Base-by-base conservation (phyloP, 1,140 invertebrate genomes). In the Penaeus vannamei region DNA sequence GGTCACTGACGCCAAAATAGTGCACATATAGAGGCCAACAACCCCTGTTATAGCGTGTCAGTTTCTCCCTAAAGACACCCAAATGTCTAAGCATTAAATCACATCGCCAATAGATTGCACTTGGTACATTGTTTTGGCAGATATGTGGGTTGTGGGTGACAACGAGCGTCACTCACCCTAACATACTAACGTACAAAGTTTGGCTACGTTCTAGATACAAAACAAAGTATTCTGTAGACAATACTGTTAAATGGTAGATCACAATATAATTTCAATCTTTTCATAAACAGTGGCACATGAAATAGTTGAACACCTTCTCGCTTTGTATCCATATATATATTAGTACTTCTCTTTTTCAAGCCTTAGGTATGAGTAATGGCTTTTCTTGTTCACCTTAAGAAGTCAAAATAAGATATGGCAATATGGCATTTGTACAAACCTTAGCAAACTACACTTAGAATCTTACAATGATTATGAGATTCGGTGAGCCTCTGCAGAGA, bases 181-280 rank as follows among this genome's bases (percentile, higher is more conserved):
- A 89, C 87, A 89, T 89, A 87, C 86, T 80, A 89, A 89, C 81
- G 87, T 89, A 89, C 87, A 89, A 89, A 89, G 87, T 89, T 89
- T 89, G 82, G 87, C 87, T 89, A 89, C 82, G 76, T 62, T 64
- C 87, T 84, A 89, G 87, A 89, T 89, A 89, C 87, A 89, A 89
- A 89, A 89, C 87, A 89, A 89, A 84, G 82, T 89, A 89, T 89
- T 89, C 87, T 46, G 87, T 84, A 89, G 82, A 89, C 81, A 89
- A 89, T 89, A 89, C 87, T 89, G 87, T 84, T 84, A 84, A 89
- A 84, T 84, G 87, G 87, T 89, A 89, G 82, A 76, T 77, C 87
- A 89, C 84, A 82, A 89, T 83, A 89, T 84, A 79, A 79, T 46
- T 83, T 42, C 72, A 76, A 29, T 79, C 82, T 89, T 69, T 82